Conservation (phyloP, 2,113 vertebrate genomes). For the Colaptes auratus region DNA sequence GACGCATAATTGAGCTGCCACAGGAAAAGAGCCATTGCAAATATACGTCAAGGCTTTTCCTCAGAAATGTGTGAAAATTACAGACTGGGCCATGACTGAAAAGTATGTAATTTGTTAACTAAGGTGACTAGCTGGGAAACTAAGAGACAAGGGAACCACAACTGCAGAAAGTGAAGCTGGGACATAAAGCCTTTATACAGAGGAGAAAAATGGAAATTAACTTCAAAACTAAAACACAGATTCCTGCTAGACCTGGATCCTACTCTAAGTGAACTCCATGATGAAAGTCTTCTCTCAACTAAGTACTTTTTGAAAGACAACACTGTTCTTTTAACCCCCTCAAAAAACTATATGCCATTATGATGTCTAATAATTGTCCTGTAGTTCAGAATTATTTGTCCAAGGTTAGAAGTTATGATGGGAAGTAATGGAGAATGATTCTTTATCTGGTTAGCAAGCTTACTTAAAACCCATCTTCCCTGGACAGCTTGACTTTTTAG, state of each 20-base stretch:
- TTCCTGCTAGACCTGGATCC: not conserved
- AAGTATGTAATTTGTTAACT: not conserved
- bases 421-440: not conserved
- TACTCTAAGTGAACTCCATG: not conserved
- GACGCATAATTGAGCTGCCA: not conserved
- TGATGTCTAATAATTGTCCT: not conserved
- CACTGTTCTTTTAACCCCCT: not conserved
- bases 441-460: not conserved
- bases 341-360: not conserved
- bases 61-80: not conserved
- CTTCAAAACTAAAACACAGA: not conserved
- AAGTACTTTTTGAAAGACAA: not conserved
- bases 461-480: not conserved
- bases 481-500: not conserved
- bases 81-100: not conserved
- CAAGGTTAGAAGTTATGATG: not conserved
- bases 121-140: not conserved
- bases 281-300: not conserved
- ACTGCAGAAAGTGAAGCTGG: not conserved
- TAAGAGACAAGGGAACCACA: not conserved
- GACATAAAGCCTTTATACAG: not conserved
- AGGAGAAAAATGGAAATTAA: not conserved
- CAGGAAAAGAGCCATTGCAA: not conserved
- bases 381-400: not conserved
- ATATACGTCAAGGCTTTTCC: not conserved